Evolutionary conservation across 1,140 invertebrate genomes (phyloP).

Genomic region (Trichogramma pretiosum): DNA sequence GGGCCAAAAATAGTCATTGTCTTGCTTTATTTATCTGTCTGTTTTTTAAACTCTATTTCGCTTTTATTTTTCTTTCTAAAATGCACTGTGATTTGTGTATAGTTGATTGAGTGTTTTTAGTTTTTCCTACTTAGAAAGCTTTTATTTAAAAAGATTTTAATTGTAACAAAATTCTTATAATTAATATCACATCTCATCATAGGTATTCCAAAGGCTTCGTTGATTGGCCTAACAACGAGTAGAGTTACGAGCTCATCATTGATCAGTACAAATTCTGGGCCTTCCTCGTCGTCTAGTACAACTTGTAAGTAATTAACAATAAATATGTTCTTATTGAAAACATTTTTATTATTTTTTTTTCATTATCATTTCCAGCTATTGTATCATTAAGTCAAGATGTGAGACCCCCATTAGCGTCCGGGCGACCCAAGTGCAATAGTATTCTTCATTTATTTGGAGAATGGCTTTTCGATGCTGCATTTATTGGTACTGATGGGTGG

Average conservation of each 20-base stretch:
- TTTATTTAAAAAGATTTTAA: neutral
- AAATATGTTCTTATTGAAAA: neutral
- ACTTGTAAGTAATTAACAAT: constrained; percentile 47
- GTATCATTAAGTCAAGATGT: constrained; percentile 48
- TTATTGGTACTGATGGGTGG: constrained; percentile 68
- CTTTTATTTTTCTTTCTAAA: constrained; percentile 11
- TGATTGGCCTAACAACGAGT: constrained; percentile 67
- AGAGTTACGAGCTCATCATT: constrained; percentile 55
- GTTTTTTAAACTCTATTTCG: constrained; percentile 12
- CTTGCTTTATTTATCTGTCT: constrained; percentile 4
- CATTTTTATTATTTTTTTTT: constrained; percentile 2
- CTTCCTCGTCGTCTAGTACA: constrained; percentile 57
- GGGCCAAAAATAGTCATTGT: constrained; percentile 1
- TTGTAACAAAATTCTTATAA: neutral
- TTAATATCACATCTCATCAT: too few species aligned
- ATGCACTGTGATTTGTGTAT: constrained; percentile 2
- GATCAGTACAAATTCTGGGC: constrained; percentile 62
- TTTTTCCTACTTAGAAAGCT: too few species aligned
- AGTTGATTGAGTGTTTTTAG: neutral
- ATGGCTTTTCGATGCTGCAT: constrained; percentile 93
- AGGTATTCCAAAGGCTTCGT: constrained; percentile 71
- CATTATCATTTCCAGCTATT: constrained; percentile 36
- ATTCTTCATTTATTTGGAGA: constrained; percentile 92
- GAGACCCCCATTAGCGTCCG: constrained; percentile 58
- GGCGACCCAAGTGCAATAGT: constrained; percentile 82